phyloP scores from a whole-genome alignment of 2,797 vertebrate species.

The Arctocebus calabarensis region DNA sequence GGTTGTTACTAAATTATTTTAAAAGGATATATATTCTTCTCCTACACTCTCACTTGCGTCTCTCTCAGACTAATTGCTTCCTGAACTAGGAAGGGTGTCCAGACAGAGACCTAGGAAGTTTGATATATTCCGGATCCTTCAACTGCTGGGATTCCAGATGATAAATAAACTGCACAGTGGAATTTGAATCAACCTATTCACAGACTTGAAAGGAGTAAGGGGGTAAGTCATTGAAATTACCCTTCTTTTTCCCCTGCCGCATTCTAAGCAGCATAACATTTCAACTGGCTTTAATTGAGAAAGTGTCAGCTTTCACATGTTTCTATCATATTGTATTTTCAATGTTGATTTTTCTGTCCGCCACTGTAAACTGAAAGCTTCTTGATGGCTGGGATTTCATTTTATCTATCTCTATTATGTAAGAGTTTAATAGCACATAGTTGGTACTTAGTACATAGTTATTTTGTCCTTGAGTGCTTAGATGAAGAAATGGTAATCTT shows the following conservation, averaged over 20 bases:
- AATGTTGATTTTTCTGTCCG: slow-evolving; percentile 29
- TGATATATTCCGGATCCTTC: slow-evolving; percentile 82
- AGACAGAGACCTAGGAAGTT: slow-evolving; percentile 77
- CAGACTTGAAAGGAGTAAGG: slow-evolving; percentile 67
- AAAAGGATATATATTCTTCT: slow-evolving; percentile 84
- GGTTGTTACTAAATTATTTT: slow-evolving; percentile 86
- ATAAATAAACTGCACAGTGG: slow-evolving; percentile 79
- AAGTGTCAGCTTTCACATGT: not conserved
- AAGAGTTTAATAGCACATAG: not conserved
- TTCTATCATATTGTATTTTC: slow-evolving; percentile 3
- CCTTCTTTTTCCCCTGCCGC: not conserved
- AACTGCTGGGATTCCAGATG: slow-evolving; percentile 74
- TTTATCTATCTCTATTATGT: slow-evolving; percentile 53
- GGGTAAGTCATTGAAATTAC: slow-evolving; percentile 61
- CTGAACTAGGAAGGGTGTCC: slow-evolving; percentile 79
- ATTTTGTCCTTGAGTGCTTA: not conserved
- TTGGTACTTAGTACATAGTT: not conserved
- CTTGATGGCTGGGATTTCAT: slow-evolving; percentile 34
- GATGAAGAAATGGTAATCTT: slow-evolving; percentile 13
- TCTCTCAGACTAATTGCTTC: slow-evolving; percentile 83
- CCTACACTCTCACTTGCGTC: slow-evolving; percentile 81
- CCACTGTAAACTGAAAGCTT: slow-evolving; percentile 16
- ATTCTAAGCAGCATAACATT: slow-evolving; percentile 26
- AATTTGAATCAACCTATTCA: slow-evolving; percentile 72
- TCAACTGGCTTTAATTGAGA: slow-evolving; percentile 28